Evolutionary conservation across 1,140 invertebrate species (phyloP).

Genomic region (Trichonephila inaurata): DNA sequence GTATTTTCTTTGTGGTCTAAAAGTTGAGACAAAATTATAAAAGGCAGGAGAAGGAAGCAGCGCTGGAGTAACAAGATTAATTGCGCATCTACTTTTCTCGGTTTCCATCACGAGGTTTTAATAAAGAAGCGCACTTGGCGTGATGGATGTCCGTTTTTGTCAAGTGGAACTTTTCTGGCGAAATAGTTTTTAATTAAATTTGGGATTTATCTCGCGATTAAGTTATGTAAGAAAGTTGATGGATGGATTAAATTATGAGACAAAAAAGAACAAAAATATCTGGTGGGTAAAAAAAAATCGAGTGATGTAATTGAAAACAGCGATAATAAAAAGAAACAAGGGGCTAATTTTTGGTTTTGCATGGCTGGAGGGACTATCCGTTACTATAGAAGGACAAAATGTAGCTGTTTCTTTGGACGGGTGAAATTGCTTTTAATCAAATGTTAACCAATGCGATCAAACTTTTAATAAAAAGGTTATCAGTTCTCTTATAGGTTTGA

Average conservation of each 20-base stretch:
- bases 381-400: neutral
- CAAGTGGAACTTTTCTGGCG: conserved; percentile 40
- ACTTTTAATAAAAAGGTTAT: neutral
- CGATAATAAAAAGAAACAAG: neutral
- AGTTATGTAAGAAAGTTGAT: conserved; percentile 57
- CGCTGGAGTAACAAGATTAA: conserved; percentile 49
- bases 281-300: neutral
- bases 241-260: conserved; percentile 50
- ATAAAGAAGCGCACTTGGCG: conserved; percentile 37
- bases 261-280: conserved; percentile 3
- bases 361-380: neutral
- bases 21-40: conserved; percentile 41
- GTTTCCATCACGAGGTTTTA: neutral
- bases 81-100: conserved; percentile 3
- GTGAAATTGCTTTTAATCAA: neutral
- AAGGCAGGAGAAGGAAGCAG: neutral
- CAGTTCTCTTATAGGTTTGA: too few species aligned
- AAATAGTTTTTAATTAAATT: conserved; percentile 64
- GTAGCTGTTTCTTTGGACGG: neutral
- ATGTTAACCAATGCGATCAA: neutral
- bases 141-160: conserved; percentile 59
- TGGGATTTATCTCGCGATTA: conserved; percentile 57
- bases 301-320: conserved; percentile 37
- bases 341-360: conserved; percentile 19
- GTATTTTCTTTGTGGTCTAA: conserved; percentile 22